A percentile compares a stretch with the other conserved stretches of the same genome.
Evolutionary conservation across 2,797 vertebrate genomes (phyloP).

Genomic region (Schizopygopsis pylzovi): DNA sequence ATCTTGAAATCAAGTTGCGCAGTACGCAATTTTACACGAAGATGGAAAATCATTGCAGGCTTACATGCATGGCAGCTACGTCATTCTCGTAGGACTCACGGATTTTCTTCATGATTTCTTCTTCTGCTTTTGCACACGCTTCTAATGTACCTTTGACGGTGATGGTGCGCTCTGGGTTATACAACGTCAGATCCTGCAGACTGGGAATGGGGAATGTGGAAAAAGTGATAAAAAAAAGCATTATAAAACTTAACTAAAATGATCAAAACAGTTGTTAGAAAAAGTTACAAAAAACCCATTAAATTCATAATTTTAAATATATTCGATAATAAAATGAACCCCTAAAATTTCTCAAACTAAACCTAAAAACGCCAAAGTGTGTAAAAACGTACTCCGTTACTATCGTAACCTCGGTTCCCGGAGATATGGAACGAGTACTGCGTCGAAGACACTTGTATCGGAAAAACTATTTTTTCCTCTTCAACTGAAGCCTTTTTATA

Average conservation of each 20-base stretch:
- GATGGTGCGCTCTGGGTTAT: constrained; percentile 97
- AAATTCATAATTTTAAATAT: too few relatives aligned
- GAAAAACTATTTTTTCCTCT: too few relatives aligned
- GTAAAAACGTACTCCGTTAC: too few relatives aligned
- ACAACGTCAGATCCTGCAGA: constrained; percentile 94
- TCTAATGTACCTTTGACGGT: constrained; percentile 92
- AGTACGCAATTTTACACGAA: neutral
- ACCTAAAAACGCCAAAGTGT: too few relatives aligned
- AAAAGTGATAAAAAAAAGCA: neutral
- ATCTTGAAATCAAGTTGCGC: neutral
- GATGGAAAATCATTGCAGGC: constrained; percentile 52
- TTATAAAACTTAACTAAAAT: neutral
- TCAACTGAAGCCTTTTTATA: too few relatives aligned
- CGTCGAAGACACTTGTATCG: too few relatives aligned
- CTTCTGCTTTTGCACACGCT: constrained; percentile 89
- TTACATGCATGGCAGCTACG: constrained; percentile 98
- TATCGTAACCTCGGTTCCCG: too few relatives aligned
- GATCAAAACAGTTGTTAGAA: too few relatives aligned
- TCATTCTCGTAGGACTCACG: constrained; percentile 97
- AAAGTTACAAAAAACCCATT: too few relatives aligned
- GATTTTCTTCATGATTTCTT: constrained; percentile 99
- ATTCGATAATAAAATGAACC: too few relatives aligned
- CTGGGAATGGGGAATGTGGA: constrained; percentile 68
- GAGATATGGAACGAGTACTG: too few relatives aligned
- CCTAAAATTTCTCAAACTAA: too few relatives aligned